These are phyloP conservation scores for Brachypteracias leptosomus DNA, from an alignment of 2,113 vertebrate species.

Conservation along the genomic window DNA sequence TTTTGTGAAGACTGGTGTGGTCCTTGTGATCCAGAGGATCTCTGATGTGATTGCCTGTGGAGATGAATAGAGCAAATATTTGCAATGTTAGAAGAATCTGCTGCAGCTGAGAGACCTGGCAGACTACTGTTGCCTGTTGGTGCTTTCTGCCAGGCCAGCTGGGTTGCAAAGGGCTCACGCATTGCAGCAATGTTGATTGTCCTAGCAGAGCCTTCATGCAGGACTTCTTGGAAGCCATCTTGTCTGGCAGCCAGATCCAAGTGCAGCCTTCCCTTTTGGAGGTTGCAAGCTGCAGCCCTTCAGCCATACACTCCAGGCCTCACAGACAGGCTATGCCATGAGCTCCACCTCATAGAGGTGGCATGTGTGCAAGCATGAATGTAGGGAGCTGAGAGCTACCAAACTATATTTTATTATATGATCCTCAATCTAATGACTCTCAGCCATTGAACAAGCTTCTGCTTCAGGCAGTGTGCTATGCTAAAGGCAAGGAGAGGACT, in stretches of 20 bases:
- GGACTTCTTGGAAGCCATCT: neutral
- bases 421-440: neutral
- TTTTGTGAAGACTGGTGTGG: neutral
- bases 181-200: accelerated
- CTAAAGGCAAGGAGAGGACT: neutral
- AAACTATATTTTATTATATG: accelerated
- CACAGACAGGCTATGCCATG: neutral
- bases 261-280: neutral
- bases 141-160: neutral
- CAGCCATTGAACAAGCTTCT: neutral
- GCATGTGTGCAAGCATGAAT: accelerated
- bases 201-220: accelerated
- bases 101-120: neutral
- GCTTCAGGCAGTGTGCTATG: neutral
- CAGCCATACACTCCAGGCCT: neutral
- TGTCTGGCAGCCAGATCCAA: neutral
- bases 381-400: neutral
- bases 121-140: neutral
- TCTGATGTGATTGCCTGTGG: neutral
- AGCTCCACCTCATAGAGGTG: neutral
- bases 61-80: neutral
- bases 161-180: accelerated
- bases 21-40: neutral
- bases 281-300: neutral
- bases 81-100: neutral